These are phyloP conservation scores for Yoshiicerus persimilis DNA, from an alignment of 1,140 invertebrate species.

Conservation along the genomic window DNA sequence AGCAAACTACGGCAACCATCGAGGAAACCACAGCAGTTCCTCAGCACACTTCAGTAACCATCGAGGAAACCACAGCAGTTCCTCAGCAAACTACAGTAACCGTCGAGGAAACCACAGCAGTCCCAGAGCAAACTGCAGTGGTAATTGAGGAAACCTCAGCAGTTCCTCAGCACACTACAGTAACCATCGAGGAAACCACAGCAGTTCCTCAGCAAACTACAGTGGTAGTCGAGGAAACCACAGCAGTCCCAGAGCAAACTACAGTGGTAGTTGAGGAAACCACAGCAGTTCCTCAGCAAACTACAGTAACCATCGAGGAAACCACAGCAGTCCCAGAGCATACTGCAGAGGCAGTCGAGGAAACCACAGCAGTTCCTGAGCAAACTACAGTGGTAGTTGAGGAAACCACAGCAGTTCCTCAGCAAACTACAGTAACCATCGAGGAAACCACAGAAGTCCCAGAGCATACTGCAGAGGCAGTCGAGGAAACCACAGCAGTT, in stretches of 20 bases:
- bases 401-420: no score
- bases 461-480: no score
- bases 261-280: background rate
- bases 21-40: no score
- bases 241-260: background rate
- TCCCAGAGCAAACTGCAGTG: background rate
- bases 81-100: no score
- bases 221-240: background rate
- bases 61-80: no score
- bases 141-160: background rate
- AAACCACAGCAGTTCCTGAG: background rate
- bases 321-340: background rate
- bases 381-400: no score
- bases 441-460: no score
- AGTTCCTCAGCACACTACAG: background rate
- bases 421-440: no score
- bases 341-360: background rate
- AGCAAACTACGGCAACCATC: no score
- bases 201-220: background rate
- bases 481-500: no score
- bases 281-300: background rate
- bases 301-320: background rate
- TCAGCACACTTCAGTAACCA: no score
- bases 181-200: background rate
- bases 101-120: background rate